Evolutionary conservation across 2,797 vertebrate species (phyloP).

Genomic region (Huso huso): DNA sequence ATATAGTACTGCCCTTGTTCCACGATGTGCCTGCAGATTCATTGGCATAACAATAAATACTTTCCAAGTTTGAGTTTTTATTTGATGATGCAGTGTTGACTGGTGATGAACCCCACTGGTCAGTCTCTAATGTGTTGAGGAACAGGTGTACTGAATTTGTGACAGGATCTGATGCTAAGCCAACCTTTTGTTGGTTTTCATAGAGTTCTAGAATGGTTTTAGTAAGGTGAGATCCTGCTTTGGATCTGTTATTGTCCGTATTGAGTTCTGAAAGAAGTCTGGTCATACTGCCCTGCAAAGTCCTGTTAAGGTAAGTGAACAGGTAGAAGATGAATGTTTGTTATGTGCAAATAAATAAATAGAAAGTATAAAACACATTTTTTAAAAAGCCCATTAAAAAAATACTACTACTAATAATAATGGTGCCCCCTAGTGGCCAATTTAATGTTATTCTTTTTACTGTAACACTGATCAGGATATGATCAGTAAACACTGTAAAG

Average conservation of each 20-base stretch:
- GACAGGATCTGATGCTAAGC: conserved; percentile 27
- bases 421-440: not conserved
- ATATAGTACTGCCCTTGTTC: conserved; percentile 9
- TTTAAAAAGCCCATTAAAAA: not conserved
- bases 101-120: conserved; percentile 14
- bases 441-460: not conserved
- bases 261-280: conserved; percentile 56
- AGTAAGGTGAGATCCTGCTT: conserved; percentile 48
- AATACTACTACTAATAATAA: not conserved
- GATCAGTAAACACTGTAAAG: no score
- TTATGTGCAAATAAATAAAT: not conserved
- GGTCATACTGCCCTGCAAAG: conserved; percentile 59
- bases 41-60: not conserved
- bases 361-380: not conserved
- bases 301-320: conserved; percentile 43
- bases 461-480: no score
- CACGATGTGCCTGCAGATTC: conserved; percentile 12
- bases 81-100: not conserved
- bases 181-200: conserved; percentile 51
- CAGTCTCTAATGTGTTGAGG: conserved; percentile 56
- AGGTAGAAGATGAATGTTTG: not conserved
- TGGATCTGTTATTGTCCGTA: conserved; percentile 37
- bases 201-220: conserved; percentile 55
- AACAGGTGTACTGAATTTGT: conserved; percentile 59
- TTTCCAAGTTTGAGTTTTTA: not conserved